A percentile compares a stretch with the other conserved stretches of the same genome.
Evolutionary conservation across 2,888 invertebrate genomes (phyloP).

Genomic region (Plutella xylostella): DNA sequence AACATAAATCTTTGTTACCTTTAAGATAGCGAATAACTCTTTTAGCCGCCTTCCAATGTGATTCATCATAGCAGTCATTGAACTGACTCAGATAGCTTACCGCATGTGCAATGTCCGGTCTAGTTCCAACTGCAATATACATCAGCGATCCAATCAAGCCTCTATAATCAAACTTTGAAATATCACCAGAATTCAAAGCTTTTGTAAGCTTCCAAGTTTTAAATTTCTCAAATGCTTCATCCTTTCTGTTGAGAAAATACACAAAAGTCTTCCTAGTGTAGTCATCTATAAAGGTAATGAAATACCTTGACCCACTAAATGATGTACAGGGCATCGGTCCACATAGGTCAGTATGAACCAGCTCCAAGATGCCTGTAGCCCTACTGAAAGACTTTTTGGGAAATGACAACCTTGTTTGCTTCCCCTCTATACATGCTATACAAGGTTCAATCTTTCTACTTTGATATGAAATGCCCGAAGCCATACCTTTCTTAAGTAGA

Average conservation of each 20-base stretch:
- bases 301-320: constrained; percentile 11
- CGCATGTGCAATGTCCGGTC: no score
- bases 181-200: no score
- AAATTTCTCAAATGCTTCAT: no score
- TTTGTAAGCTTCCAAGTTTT: no score
- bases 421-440: constrained; percentile 15
- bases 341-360: constrained; percentile 16
- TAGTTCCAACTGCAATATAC: no score
- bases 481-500: constrained; percentile 14
- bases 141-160: no score
- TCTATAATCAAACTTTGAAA: no score
- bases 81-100: no score
- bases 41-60: no score
- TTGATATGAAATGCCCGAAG: constrained; percentile 13
- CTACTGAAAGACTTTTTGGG: constrained; percentile 10
- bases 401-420: constrained; percentile 14
- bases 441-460: constrained; percentile 9
- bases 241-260: constrained; percentile 12
- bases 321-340: constrained; percentile 13
- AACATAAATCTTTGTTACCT: no score
- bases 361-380: constrained; percentile 9
- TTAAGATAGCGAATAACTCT: no score
- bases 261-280: constrained; percentile 12
- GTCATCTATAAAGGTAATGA: constrained; percentile 14
- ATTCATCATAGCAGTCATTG: no score